A percentile compares a stretch with the other conserved stretches of the same genome.
These are phyloP conservation scores for Diloba caeruleocephala DNA, from an alignment of 2,888 invertebrate species.

Conservation along the genomic window DNA sequence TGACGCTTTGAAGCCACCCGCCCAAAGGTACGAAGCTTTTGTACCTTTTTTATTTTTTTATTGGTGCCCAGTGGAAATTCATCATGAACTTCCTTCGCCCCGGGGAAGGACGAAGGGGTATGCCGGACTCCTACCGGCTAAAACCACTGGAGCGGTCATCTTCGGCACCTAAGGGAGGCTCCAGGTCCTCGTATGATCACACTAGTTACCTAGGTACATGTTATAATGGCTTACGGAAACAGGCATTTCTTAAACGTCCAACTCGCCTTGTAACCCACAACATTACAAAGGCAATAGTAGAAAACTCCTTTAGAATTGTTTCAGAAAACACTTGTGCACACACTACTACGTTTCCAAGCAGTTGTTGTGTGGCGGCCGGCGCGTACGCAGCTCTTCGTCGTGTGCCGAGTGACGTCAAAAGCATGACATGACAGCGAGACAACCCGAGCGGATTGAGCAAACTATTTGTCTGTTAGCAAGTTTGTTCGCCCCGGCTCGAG, in stretches of 20 bases:
- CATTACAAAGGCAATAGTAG: conserved; percentile 85
- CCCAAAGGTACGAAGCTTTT: conserved; percentile 8
- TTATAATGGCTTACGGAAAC: conserved; percentile 15
- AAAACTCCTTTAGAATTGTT: conserved; percentile 87
- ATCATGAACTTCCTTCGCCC: too few relatives aligned
- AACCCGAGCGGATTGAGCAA: conserved; percentile 89
- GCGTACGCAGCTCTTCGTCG: conserved; percentile 57
- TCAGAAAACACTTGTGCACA: conserved; percentile 87
- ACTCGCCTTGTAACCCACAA: conserved; percentile 58
- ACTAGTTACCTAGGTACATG: too few relatives aligned
- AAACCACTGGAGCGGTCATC: too few relatives aligned
- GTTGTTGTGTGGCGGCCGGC: conserved; percentile 70
- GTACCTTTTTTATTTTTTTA: too few relatives aligned
- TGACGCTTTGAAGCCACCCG: conserved; percentile 18
- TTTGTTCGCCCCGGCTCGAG: conserved; percentile 90
- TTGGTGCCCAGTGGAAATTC: too few relatives aligned
- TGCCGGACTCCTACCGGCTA: too few relatives aligned
- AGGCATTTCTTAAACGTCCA: conserved; percentile 39
- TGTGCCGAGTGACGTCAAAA: conserved; percentile 38
- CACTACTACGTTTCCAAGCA: conserved; percentile 75
- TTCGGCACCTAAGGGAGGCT: too few relatives aligned
- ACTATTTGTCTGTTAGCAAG: conserved; percentile 80
- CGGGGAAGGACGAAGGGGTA: too few relatives aligned
- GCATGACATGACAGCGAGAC: conserved; percentile 68
- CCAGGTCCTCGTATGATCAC: too few relatives aligned